Evolutionary conservation across 2,797 vertebrate genomes (phyloP).

Genomic region (Octomys mimax): DNA sequence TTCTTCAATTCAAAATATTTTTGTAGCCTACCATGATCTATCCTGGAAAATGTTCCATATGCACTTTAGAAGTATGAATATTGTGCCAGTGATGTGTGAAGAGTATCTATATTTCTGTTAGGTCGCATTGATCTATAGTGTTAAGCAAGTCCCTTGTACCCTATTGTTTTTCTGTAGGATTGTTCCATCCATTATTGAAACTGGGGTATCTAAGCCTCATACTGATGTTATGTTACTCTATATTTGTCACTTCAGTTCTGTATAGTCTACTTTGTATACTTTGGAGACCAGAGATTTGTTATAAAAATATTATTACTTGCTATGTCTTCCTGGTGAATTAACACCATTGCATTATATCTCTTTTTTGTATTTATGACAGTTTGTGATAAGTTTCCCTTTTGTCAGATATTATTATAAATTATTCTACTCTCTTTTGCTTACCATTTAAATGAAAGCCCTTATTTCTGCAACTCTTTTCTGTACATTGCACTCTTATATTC

Average conservation of each 20-base stretch:
- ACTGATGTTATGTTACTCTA: background rate
- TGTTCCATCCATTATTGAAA: background rate
- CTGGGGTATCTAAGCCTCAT: background rate
- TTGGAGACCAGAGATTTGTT: background rate
- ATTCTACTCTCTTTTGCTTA: background rate
- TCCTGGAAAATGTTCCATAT: too few species aligned
- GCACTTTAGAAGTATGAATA: too few species aligned
- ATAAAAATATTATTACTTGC: conserved; percentile 32
- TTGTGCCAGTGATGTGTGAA: too few species aligned
- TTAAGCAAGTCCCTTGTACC: background rate
- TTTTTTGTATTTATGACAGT: conserved; percentile 17
- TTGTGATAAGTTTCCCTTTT: background rate
- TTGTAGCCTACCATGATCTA: too few species aligned
- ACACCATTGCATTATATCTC: background rate
- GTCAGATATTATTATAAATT: background rate
- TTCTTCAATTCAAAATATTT: too few species aligned
- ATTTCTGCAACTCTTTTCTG: background rate
- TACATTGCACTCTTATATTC: background rate
- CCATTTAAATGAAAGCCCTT: background rate
- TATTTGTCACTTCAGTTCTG: background rate
- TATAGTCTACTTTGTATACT: conserved; percentile 11
- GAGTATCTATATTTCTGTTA: too few species aligned
- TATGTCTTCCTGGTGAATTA: conserved; percentile 41
- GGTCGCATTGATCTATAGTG: background rate
- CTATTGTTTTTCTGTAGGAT: background rate